Conservation (phyloP, 2,888 invertebrate species). For the Patella caerulea region DNA sequence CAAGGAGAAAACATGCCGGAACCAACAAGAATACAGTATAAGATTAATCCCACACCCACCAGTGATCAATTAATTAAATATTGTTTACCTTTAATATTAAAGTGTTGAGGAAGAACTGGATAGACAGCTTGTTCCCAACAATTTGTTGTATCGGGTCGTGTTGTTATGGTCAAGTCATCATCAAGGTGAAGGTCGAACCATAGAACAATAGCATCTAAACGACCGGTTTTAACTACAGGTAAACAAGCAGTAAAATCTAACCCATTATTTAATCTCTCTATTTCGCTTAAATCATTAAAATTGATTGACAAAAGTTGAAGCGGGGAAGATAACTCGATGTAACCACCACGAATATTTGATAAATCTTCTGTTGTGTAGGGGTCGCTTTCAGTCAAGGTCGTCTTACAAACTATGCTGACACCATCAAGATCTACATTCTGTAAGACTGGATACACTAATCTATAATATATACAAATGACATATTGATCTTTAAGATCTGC, state of each 20-base stretch:
- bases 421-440: conserved; percentile 48
- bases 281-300: conserved; percentile 75
- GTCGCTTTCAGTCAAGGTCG: conserved; percentile 46
- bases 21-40: no score
- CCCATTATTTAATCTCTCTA: conserved; percentile 40
- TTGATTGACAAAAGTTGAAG: conserved; percentile 76
- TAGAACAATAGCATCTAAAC: conserved; percentile 79
- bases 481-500: no score
- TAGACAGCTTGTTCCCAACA: conserved; percentile 88
- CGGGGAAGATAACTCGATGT: conserved; percentile 77
- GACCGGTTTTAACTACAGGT: conserved; percentile 71
- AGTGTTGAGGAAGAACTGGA: conserved; percentile 68
- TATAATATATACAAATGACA: conserved; percentile 17
- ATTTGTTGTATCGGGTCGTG: conserved; percentile 74
- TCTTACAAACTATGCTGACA: conserved; percentile 43
- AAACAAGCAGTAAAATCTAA: conserved; percentile 37
- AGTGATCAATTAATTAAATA: neutral
- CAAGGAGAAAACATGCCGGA: no score
- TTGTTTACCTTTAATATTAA: neutral
- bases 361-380: conserved; percentile 82
- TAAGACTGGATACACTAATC: conserved; percentile 50
- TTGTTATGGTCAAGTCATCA: conserved; percentile 77
- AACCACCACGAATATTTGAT: conserved; percentile 73
- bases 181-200: conserved; percentile 84
- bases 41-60: no score